Conservation (phyloP, 2,888 invertebrate genomes). For the Cheilosia vulpina region DNA sequence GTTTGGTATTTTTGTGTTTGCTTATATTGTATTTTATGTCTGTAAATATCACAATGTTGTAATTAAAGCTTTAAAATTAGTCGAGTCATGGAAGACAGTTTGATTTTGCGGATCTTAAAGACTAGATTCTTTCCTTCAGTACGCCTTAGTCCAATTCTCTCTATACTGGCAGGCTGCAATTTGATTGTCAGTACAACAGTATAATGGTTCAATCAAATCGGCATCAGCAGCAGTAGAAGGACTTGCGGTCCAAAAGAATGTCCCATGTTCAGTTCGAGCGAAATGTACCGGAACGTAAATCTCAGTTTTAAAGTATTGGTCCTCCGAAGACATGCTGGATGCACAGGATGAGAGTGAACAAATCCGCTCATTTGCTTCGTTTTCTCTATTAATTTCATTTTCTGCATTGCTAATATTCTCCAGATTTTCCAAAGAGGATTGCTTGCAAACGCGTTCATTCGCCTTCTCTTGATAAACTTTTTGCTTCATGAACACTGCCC, state of each 20-base stretch:
- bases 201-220: constrained; percentile 81
- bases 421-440: constrained; percentile 79
- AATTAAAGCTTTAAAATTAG: too few species aligned
- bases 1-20: too few species aligned
- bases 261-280: constrained; percentile 90
- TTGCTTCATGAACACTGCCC: constrained; percentile 87
- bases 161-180: constrained; percentile 76
- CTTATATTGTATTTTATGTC: too few species aligned
- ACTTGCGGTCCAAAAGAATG: constrained; percentile 92
- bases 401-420: constrained; percentile 81
- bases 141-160: too few species aligned
- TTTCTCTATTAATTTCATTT: constrained; percentile 79
- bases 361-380: constrained; percentile 81
- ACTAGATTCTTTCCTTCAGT: too few species aligned
- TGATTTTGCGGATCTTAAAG: too few species aligned
- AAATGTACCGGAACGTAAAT: constrained; percentile 88
- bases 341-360: constrained; percentile 69
- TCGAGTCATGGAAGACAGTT: too few species aligned
- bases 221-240: constrained; percentile 81
- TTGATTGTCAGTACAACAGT: constrained; percentile 81
- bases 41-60: too few species aligned
- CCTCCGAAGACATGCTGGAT: constrained; percentile 77
- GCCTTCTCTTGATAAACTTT: constrained; percentile 52
- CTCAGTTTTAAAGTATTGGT: constrained; percentile 80
- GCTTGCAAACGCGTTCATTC: constrained; percentile 23